These are phyloP conservation scores for Ptycholaimellus sp. DNA, from an alignment of 2,888 invertebrate genomes.

Conservation along the genomic window DNA sequence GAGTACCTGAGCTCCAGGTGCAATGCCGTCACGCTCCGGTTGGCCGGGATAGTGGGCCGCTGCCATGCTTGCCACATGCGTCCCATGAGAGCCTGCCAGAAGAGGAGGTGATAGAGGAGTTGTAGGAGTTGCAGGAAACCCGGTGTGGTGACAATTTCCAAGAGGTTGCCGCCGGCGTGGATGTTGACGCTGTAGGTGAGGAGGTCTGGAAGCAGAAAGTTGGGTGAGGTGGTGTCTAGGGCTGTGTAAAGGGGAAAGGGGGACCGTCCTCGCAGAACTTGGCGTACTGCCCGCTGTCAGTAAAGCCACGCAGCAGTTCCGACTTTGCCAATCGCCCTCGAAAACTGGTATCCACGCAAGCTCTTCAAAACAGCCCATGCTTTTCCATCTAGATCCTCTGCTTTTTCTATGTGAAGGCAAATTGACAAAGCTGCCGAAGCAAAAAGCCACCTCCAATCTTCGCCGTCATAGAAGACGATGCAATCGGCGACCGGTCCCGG, in stretches of 20 bases:
- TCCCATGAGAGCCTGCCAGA: conserved; percentile 65
- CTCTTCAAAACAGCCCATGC: conserved; percentile 37
- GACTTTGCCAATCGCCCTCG: conserved; percentile 54
- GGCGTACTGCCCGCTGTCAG: conserved; percentile 49
- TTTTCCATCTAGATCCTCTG: not conserved
- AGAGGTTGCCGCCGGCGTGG: conserved; percentile 58
- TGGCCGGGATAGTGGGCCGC: conserved; percentile 62
- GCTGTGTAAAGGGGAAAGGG: not conserved
- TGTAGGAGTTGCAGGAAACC: conserved; percentile 27
- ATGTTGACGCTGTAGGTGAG: conserved; percentile 73
- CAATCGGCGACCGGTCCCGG: conserved; percentile 73
- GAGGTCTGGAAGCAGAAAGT: conserved; percentile 37
- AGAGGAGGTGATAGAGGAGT: not conserved
- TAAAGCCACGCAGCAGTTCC: conserved; percentile 53
- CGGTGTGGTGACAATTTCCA: conserved; percentile 81
- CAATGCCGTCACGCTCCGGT: conserved; percentile 70
- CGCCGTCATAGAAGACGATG: conserved; percentile 68
- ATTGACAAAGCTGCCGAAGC: conserved; percentile 1
- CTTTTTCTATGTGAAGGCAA: not conserved
- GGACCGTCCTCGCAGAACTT: conserved; percentile 41
- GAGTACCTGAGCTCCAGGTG: conserved; percentile 88
- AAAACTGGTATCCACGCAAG: conserved; percentile 59
- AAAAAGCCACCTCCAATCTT: conserved; percentile 48
- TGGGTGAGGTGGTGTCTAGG: not conserved
- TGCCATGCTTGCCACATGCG: conserved; percentile 87